These are phyloP conservation scores for Leucophenga maculata DNA, from an alignment of 2,888 invertebrate genomes.

Conservation along the genomic window DNA sequence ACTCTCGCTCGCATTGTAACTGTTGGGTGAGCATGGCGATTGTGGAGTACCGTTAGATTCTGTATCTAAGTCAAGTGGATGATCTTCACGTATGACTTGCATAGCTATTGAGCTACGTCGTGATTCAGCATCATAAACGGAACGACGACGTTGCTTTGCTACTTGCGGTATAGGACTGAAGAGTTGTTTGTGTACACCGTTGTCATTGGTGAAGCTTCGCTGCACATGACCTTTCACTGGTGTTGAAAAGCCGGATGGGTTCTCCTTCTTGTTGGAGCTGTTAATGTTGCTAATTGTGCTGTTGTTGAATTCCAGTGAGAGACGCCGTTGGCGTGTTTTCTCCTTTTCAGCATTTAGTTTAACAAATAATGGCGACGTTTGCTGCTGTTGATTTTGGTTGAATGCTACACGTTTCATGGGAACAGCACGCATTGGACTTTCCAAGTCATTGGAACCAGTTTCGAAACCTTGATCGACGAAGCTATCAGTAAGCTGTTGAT, in stretches of 20 bases:
- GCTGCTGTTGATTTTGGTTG: not conserved
- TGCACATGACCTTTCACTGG: constrained; percentile 51
- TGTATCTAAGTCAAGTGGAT: constrained; percentile 51
- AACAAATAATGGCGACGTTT: not conserved
- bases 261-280: constrained; percentile 4
- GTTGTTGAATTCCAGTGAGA: constrained; percentile 6
- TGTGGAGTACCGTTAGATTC: constrained; percentile 33
- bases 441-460: constrained; percentile 62
- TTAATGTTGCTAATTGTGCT: not conserved
- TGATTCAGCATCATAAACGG: constrained; percentile 42
- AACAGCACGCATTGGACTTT: constrained; percentile 57
- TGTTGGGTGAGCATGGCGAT: constrained; percentile 38
- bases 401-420: constrained; percentile 25
- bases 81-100: constrained; percentile 68
- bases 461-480: constrained; percentile 68
- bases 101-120: constrained; percentile 64
- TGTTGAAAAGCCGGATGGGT: constrained; percentile 58
- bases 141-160: constrained; percentile 42
- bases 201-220: constrained; percentile 13
- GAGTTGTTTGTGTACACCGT: constrained; percentile 46
- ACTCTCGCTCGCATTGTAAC: constrained; percentile 39
- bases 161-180: constrained; percentile 52
- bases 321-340: not conserved
- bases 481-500: constrained; percentile 46
- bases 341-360: not conserved